A percentile compares a stretch with the other conserved stretches of the same genome.
Conservation (phyloP, 2,888 invertebrate genomes). For the Axea sp. region DNA sequence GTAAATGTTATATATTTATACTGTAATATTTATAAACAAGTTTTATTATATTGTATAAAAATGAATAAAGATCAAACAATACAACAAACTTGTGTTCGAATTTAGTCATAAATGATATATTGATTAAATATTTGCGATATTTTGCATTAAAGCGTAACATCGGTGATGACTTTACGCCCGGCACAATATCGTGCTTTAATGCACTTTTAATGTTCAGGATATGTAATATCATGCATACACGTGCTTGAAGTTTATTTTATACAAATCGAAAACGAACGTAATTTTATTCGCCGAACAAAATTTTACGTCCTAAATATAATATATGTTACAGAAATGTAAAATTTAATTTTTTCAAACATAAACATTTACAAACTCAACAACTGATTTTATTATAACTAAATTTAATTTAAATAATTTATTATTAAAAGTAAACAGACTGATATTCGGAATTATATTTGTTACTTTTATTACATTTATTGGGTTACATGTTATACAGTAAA, state of each 20-base stretch:
- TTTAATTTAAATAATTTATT: no score
- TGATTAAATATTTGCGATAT: slow-evolving; percentile 29
- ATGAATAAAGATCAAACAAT: no score
- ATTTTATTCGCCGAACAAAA: not conserved
- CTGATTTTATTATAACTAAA: no score
- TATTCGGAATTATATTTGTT: no score
- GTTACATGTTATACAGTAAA: no score
- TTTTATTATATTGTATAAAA: no score
- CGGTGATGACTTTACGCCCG: slow-evolving; percentile 10
- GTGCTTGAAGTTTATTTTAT: not conserved
- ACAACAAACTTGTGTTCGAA: not conserved
- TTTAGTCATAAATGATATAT: slow-evolving; percentile 5
- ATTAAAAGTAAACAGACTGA: no score
- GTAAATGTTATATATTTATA: no score
- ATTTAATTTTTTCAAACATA: no score
- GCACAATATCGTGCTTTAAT: slow-evolving; percentile 19
- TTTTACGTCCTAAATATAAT: not conserved
- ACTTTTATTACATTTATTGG: no score
- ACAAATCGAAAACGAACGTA: slow-evolving; percentile 1
- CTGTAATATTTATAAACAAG: not conserved
- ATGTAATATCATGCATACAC: slow-evolving; percentile 12
- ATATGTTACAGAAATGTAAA: no score
- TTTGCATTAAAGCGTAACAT: slow-evolving; percentile 4
- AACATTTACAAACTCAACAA: no score
- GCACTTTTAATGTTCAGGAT: slow-evolving; percentile 20